Percentiles rank a stretch among this genome's conserved stretches.
phyloP scores from a whole-genome alignment of 2,888 invertebrate species.

The Callimorpha dominula region DNA sequence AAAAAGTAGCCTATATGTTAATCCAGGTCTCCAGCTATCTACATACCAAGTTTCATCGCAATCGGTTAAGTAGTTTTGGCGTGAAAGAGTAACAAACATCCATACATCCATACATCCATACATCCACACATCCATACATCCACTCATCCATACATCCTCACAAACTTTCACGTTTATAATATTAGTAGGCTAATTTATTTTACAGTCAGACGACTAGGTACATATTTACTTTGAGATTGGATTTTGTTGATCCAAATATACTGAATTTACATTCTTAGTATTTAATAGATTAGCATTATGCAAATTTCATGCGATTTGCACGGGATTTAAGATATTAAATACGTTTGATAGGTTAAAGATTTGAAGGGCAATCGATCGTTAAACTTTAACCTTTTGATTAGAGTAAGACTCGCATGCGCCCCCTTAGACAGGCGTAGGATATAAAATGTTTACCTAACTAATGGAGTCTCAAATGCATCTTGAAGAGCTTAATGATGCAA shows the following conservation, averaged over 20 bases:
- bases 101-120: too few relatives aligned
- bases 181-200: background rate
- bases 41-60: too few relatives aligned
- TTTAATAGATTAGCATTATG: background rate
- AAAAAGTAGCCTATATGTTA: too few relatives aligned
- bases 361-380: background rate
- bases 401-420: background rate
- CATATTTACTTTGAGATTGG: too few relatives aligned
- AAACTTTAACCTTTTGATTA: background rate
- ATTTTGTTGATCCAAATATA: background rate
- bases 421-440: background rate
- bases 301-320: background rate
- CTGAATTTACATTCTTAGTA: background rate
- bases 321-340: background rate
- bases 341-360: background rate
- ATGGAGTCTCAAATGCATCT: slow-evolving; percentile 6
- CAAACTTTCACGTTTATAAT: too few relatives aligned
- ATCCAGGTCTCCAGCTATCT: too few relatives aligned
- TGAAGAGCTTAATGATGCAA: slow-evolving; percentile 23
- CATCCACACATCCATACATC: too few relatives aligned
- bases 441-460: background rate
- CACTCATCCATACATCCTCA: too few relatives aligned
- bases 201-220: background rate
- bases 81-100: too few relatives aligned
- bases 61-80: too few relatives aligned